phyloP scores from a whole-genome alignment of 1,140 invertebrate genomes.

The Hycleus cichorii region DNA sequence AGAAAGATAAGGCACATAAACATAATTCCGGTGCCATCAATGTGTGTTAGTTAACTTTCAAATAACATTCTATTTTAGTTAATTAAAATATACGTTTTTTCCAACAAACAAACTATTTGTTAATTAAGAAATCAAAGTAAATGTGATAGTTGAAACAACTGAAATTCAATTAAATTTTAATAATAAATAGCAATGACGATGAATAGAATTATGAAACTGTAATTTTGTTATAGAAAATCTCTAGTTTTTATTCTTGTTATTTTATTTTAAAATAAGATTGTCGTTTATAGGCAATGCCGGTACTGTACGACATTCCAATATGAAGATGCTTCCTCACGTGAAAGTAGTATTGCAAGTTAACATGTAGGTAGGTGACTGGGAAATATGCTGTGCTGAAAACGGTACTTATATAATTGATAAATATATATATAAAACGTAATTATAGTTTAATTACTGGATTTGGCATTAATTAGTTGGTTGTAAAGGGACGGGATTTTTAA shows the following conservation, averaged over 20 bases:
- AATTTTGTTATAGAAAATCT: background rate
- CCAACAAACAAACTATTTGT: too few species aligned
- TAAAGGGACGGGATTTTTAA: too few species aligned
- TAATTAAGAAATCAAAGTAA: background rate
- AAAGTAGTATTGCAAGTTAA: constrained; percentile 30
- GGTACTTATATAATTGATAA: constrained; percentile 21
- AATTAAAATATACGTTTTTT: too few species aligned
- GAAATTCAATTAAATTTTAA: background rate
- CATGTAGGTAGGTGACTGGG: constrained; percentile 31
- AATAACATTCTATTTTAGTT: too few species aligned
- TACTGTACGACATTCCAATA: constrained; percentile 27
- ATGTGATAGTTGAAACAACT: background rate
- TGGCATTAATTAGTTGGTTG: too few species aligned
- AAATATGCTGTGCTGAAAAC: constrained; percentile 21
- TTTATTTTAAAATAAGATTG: background rate
- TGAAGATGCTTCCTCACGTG: constrained; percentile 31
- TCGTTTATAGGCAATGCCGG: background rate
- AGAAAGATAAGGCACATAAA: too few species aligned
- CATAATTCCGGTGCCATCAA: too few species aligned
- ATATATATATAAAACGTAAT: constrained; percentile 1
- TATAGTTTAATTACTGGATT: too few species aligned
- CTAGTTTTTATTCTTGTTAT: background rate
- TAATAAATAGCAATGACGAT: too few species aligned
- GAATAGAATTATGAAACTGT: background rate
- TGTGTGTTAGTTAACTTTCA: too few species aligned